Evolutionary conservation across 2,113 vertebrate species (phyloP), one percentile per base, ranked within the genome.

Genomic region (Hipposideros armiger): DNA sequence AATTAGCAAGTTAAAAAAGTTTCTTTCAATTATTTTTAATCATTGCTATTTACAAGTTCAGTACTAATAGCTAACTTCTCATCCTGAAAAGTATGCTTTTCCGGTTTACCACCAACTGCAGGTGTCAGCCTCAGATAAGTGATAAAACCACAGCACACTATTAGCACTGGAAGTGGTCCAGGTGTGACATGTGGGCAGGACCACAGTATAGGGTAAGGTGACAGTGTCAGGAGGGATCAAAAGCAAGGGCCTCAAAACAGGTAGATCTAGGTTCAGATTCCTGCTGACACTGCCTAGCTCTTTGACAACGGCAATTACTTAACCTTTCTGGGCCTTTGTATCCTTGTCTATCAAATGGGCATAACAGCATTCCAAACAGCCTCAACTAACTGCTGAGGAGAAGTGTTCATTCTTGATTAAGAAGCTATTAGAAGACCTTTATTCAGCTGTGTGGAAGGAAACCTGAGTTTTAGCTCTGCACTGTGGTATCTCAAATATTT

Each of bases 401-500:
- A 58, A 11, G 0, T 82, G 16, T 56, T 90, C 72, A 52, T 76
- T 94, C 52, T 92, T 77, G 66, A 6, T 50, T 70, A 83, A 40
- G 56, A 96, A 92, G 3, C 11, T 78, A n/a, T 11, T 56, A n/a
- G 52, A 60, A 96, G 82, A 28, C 22, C 19, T 77, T 77, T 94
- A 67, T 69, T 88, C 72, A 72, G 5, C 19, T 67, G 1, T 64
- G 8, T 73, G n/a, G 14, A 66, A 89, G n/a, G 14, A 66, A 89
- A 88, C 73, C 36, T 69, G 50, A 77, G 40, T 67, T 90, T 92
- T 32, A 62, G n/a, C 54, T 90, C 28, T 81, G 52, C 14, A n/a
- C 20, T 87, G 30, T 85, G 22, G 64, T 90, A 50, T 50, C 62
- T 82, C 52, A 42, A 80, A 58, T 52, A 77, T n/a, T 22, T 95